These are phyloP conservation scores for Apamea crenata DNA, from an alignment of 2,888 invertebrate genomes.

Conservation along the genomic window DNA sequence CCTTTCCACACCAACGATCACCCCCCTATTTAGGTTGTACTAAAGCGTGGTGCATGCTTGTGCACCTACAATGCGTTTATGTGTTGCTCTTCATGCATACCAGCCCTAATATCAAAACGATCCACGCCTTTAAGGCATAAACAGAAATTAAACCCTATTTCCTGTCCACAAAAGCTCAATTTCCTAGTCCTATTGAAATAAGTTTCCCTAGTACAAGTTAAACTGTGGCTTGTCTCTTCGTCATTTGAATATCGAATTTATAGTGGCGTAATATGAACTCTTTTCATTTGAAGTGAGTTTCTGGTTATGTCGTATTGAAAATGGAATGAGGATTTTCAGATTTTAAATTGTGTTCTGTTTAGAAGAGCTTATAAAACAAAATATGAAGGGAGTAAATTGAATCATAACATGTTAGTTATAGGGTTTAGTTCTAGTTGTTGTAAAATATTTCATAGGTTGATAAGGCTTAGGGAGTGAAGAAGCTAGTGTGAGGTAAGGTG, in stretches of 20 bases:
- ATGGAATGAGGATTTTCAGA: slow-evolving; percentile 78
- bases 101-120: slow-evolving; percentile 80
- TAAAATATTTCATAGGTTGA: slow-evolving; percentile 56
- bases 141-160: slow-evolving; percentile 77
- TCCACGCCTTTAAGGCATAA: slow-evolving; percentile 68
- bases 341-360: slow-evolving; percentile 73
- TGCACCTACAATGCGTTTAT: slow-evolving; percentile 86
- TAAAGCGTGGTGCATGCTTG: slow-evolving; percentile 87
- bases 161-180: slow-evolving; percentile 68
- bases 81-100: slow-evolving; percentile 85
- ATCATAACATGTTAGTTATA: slow-evolving; percentile 47
- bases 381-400: slow-evolving; percentile 32
- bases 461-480: slow-evolving; percentile 64
- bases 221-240: slow-evolving; percentile 58
- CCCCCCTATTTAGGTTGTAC: slow-evolving; percentile 82
- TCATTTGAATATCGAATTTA: slow-evolving; percentile 68
- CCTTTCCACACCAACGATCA: slow-evolving; percentile 71
- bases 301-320: slow-evolving; percentile 72
- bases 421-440: slow-evolving; percentile 62
- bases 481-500: slow-evolving; percentile 87
- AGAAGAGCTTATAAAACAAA: slow-evolving; percentile 66
- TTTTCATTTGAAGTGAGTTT: slow-evolving; percentile 56
- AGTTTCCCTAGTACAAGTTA: slow-evolving; percentile 73
- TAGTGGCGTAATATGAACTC: slow-evolving; percentile 50
- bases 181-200: slow-evolving; percentile 68